These are phyloP conservation scores for Cynopterus brachyotis DNA, from an alignment of 2,113 vertebrate genomes.

Conservation along the genomic window DNA sequence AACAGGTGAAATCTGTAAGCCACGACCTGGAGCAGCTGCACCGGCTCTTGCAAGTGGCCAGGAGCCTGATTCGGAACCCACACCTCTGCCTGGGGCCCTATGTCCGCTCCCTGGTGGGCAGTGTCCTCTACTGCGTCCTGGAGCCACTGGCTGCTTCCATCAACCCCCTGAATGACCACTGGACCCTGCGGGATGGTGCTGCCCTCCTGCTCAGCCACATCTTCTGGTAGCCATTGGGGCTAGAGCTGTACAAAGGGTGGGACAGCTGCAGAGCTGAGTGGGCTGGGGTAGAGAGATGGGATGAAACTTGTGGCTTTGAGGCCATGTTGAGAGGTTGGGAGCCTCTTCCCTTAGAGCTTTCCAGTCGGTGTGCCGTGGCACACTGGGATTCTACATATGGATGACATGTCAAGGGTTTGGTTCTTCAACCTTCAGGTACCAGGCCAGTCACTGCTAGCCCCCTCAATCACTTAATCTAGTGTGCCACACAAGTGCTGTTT, in stretches of 20 bases:
- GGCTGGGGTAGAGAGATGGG: too few species aligned
- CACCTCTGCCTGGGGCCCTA: conserved; percentile 94
- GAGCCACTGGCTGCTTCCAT: conserved; percentile 96
- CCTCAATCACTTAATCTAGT: fast-evolving
- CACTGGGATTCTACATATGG: not conserved
- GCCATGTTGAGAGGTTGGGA: not conserved
- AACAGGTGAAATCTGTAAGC: conserved; percentile 94
- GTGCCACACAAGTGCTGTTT: fast-evolving
- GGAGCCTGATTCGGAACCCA: conserved; percentile 93
- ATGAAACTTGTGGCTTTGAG: not conserved
- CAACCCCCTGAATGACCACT: conserved; percentile 97
- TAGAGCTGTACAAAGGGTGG: not conserved
- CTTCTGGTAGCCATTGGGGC: conserved; percentile 86
- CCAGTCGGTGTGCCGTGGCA: not conserved
- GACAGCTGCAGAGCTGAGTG: not conserved
- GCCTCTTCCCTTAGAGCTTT: not conserved
- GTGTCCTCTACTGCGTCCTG: conserved; percentile 95
- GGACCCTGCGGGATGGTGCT: conserved; percentile 93
- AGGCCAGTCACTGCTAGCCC: not conserved
- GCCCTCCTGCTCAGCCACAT: conserved; percentile 94
- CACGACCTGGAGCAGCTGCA: conserved; percentile 94
- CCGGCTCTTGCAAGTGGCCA: conserved; percentile 92
- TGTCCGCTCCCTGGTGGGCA: conserved; percentile 92
- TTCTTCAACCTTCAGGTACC: not conserved
- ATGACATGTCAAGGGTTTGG: not conserved